Evolutionary conservation across 2,888 invertebrate species (phyloP).

Genomic region (Tenthredo livida): DNA sequence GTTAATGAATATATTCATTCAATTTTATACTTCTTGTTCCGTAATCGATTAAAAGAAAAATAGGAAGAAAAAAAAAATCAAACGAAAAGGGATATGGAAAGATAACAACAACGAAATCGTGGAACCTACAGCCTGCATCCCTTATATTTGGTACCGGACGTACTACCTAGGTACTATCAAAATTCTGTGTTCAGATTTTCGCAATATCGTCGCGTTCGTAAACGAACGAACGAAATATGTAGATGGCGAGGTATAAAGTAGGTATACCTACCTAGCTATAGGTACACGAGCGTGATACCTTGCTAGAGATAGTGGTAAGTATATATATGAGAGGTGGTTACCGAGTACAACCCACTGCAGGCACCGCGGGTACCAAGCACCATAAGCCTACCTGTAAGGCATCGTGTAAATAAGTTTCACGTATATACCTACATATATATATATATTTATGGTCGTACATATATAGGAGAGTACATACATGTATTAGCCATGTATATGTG

Average conservation of each 20-base stretch:
- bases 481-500: not conserved
- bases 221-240: not conserved
- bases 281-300: conserved; percentile 36
- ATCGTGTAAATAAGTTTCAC: conserved; percentile 17
- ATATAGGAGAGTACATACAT: not conserved
- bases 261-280: not conserved
- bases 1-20: too few species aligned
- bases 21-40: too few species aligned
- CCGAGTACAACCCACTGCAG: conserved; percentile 30
- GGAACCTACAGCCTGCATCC: too few species aligned
- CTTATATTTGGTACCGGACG: not conserved
- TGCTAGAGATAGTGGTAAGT: conserved; percentile 45
- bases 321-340: conserved; percentile 36
- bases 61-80: too few species aligned
- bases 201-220: too few species aligned
- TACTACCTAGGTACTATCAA: not conserved
- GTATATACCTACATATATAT: not conserved
- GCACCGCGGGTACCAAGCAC: conserved; percentile 39
- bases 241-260: conserved; percentile 6
- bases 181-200: not conserved
- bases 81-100: too few species aligned
- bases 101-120: too few species aligned
- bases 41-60: too few species aligned
- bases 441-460: not conserved
- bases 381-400: conserved; percentile 19